Evolutionary conservation across 2,113 vertebrate species (phyloP), one percentile per base, ranked within the genome.

Genomic region (Otis tarda): DNA sequence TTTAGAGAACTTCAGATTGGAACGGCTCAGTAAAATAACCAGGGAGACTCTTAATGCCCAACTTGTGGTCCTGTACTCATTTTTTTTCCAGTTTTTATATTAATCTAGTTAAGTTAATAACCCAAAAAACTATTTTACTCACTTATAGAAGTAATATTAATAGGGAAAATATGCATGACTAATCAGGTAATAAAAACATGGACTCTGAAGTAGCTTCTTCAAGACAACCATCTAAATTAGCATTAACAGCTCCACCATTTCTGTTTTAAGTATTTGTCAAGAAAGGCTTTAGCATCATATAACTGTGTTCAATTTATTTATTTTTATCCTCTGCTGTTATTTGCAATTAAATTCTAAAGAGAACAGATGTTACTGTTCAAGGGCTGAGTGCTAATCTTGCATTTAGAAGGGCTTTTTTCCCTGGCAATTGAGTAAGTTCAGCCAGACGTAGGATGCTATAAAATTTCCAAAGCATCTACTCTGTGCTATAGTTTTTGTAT

Each of bases 251-350:
- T 75, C 49, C 17, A 68, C 49, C 53, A 70, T 89, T 85, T 89
- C 92, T 93, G 30, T 68, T 92, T 76, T 49, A 89, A 90, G 60
- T 87, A 49, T 95, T 97, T 93, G 45, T 93, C 68, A 90, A 88
- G 82, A 82, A 83, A 94, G 82, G 37, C 41, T 96, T 95, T 73
- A 93, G 81, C 82, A 59, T 84, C 75, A 49, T 90, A 59, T 87
- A 91, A 84, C 59, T 87, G 83, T 84, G 39, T 79, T 95, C 57
- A 94, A 85, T 71, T 87, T 94, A 93, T 93, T 93, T 96, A 78
- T 91, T 94, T 96, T 90, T 92, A 96, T 83, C 55, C n/a, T 90
- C 43, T 91, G 60, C 73, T 94, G 57, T 86, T 90, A 90, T 81
- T 82, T 95, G 82, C 55, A 88, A 69, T 87, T 95, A 91, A 83